A percentile compares a stretch with the other conserved stretches of the same genome.
Evolutionary conservation across 2,888 invertebrate species (phyloP).

Genomic region (Drosophila suboccidentalis): DNA sequence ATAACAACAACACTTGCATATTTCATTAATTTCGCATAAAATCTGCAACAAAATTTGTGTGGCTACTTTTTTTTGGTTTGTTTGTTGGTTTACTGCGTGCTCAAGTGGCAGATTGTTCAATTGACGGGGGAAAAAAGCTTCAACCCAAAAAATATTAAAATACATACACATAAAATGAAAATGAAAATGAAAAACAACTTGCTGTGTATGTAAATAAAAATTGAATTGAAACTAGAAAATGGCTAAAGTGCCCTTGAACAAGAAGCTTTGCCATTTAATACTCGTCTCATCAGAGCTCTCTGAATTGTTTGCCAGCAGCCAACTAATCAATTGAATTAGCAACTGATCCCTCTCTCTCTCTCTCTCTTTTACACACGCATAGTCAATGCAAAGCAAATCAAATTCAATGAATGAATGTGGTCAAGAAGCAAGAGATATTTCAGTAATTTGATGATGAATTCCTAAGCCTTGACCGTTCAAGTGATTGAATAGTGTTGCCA

Average conservation of each 20-base stretch:
- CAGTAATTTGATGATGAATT: constrained; percentile 6
- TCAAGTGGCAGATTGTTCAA: constrained; percentile 67
- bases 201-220: constrained; percentile 47
- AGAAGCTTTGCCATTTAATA: neutral
- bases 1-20: constrained; percentile 53
- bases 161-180: neutral
- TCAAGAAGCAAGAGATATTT: constrained; percentile 19
- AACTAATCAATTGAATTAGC: constrained; percentile 78
- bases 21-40: constrained; percentile 76
- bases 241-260: constrained; percentile 43
- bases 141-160: constrained; percentile 5
- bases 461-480: constrained; percentile 1
- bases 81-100: constrained; percentile 62
- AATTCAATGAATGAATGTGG: constrained; percentile 24
- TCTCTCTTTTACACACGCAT: neutral
- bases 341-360: constrained; percentile 1
- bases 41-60: constrained; percentile 44
- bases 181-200: constrained; percentile 27
- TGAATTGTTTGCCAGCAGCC: constrained; percentile 25
- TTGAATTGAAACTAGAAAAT: constrained; percentile 56
- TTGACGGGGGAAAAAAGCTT: constrained; percentile 4
- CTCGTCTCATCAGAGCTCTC: constrained; percentile 4
- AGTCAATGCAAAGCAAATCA: constrained; percentile 50
- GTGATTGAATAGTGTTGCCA: constrained; percentile 5
- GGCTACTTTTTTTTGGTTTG: constrained; percentile 36